phyloP scores from a whole-genome alignment of 2,888 invertebrate genomes.

The Hydroisotoma schaefferi region DNA sequence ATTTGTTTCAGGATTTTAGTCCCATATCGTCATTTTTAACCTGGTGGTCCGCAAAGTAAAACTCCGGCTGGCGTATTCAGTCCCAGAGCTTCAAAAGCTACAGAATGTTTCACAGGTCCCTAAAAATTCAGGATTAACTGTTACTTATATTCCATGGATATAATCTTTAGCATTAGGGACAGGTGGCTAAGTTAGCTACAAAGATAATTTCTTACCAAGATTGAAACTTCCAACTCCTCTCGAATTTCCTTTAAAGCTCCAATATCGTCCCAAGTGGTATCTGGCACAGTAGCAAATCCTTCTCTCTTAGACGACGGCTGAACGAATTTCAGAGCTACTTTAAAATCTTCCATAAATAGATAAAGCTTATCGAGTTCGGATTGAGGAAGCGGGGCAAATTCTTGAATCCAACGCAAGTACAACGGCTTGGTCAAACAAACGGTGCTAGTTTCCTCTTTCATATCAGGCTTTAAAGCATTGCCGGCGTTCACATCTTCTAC shows the following conservation, averaged over 20 bases:
- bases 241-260: conserved; percentile 85
- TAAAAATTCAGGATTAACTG: conserved; percentile 50
- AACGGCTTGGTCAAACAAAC: conserved; percentile 22
- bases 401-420: conserved; percentile 60
- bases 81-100: conserved; percentile 73
- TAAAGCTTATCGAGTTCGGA: conserved; percentile 64
- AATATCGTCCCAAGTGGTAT: conserved; percentile 94
- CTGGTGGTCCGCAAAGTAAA: conserved; percentile 93
- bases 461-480: conserved; percentile 40
- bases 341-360: conserved; percentile 69
- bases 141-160: neutral
- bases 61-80: conserved; percentile 82
- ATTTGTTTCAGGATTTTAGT: too few species aligned
- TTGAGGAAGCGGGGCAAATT: conserved; percentile 58
- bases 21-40: conserved; percentile 55
- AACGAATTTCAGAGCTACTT: conserved; percentile 59
- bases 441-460: conserved; percentile 34
- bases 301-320: conserved; percentile 94
- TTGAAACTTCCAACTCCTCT: conserved; percentile 83
- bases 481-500: neutral
- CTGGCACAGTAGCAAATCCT: conserved; percentile 96
- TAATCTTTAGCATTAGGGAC: neutral
- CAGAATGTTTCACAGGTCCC: conserved; percentile 86
- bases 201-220: conserved; percentile 62
- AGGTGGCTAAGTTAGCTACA: too few species aligned